Conservation (phyloP, 2,888 invertebrate species). For the Leucophora obtusa region DNA sequence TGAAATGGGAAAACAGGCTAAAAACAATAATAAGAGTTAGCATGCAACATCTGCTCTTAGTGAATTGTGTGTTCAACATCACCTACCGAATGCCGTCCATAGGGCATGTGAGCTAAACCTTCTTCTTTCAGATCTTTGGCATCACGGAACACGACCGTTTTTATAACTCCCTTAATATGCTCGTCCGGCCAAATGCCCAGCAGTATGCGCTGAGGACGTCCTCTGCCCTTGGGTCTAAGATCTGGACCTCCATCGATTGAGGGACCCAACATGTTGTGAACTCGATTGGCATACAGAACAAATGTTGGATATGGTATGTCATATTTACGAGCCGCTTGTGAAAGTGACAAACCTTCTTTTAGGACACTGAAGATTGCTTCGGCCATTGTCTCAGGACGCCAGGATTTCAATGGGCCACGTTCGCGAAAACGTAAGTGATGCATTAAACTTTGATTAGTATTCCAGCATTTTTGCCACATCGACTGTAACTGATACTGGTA, state of each 20-base stretch:
- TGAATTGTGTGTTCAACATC: slow-evolving; percentile 71
- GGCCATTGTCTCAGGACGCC: slow-evolving; percentile 97
- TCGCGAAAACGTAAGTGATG: slow-evolving; percentile 95
- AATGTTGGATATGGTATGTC: slow-evolving; percentile 97
- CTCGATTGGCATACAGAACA: slow-evolving; percentile 94
- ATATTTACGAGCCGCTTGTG: slow-evolving; percentile 94
- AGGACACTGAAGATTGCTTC: slow-evolving; percentile 95
- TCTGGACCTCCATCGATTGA: slow-evolving; percentile 94
- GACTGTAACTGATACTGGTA: slow-evolving; percentile 96
- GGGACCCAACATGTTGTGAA: slow-evolving; percentile 95
- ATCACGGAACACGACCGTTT: slow-evolving; percentile 94
- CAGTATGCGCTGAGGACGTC: slow-evolving; percentile 92
- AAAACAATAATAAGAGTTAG: slow-evolving; percentile 65
- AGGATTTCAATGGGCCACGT: slow-evolving; percentile 93
- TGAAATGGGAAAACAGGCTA: slow-evolving; percentile 81
- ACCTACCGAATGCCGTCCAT: slow-evolving; percentile 83
- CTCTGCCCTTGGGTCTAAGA: slow-evolving; percentile 93
- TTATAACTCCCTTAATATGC: slow-evolving; percentile 94
- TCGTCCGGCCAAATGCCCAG: slow-evolving; percentile 96
- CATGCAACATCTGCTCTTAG: slow-evolving; percentile 62
- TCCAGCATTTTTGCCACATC: slow-evolving; percentile 98
- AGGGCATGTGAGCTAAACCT: slow-evolving; percentile 79
- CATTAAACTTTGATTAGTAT: slow-evolving; percentile 93
- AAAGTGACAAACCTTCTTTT: slow-evolving; percentile 92
- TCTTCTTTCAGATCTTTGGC: slow-evolving; percentile 90